A percentile compares a stretch with the other conserved stretches of the same genome.
phyloP scores from a whole-genome alignment of 2,113 vertebrate species.

The Puntigrus tetrazona region DNA sequence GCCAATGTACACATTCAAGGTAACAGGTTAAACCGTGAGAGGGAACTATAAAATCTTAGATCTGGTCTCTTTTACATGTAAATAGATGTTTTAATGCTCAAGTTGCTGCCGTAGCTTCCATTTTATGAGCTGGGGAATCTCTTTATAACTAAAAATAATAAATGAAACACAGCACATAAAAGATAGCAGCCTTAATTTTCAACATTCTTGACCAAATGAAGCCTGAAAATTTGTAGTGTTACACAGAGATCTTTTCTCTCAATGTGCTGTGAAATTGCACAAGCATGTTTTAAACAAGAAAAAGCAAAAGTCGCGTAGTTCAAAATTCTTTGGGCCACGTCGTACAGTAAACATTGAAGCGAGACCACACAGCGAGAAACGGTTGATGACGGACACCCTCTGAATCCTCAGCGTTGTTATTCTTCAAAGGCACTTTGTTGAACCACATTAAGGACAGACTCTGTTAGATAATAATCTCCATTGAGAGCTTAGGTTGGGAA shows the following conservation, averaged over 20 bases:
- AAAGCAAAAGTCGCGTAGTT: background rate
- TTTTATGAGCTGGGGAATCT: background rate
- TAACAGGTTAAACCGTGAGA: slow-evolving; percentile 51
- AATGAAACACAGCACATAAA: slow-evolving; percentile 17
- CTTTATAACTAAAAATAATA: background rate
- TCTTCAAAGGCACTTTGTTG: slow-evolving; percentile 28
- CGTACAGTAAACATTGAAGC: slow-evolving; percentile 1
- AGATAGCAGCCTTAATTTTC: slow-evolving; percentile 41
- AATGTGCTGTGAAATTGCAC: slow-evolving; percentile 5
- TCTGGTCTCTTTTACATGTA: background rate
- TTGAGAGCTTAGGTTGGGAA: background rate
- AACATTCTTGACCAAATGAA: background rate
- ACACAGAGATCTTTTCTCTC: background rate
- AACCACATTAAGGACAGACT: slow-evolving; percentile 4
- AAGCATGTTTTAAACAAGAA: slow-evolving; percentile 16
- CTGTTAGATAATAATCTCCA: slow-evolving; percentile 9
- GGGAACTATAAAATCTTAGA: slow-evolving; percentile 6
- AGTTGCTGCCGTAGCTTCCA: background rate
- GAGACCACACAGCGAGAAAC: slow-evolving; percentile 31
- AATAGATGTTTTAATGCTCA: background rate
- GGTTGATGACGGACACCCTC: background rate
- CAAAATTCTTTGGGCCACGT: slow-evolving; percentile 24
- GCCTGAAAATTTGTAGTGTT: background rate
- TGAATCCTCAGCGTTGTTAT: background rate
- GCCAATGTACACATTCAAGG: slow-evolving; percentile 57